These are phyloP conservation scores for Carcina quercana DNA, from an alignment of 2,888 invertebrate species.

Conservation along the genomic window DNA sequence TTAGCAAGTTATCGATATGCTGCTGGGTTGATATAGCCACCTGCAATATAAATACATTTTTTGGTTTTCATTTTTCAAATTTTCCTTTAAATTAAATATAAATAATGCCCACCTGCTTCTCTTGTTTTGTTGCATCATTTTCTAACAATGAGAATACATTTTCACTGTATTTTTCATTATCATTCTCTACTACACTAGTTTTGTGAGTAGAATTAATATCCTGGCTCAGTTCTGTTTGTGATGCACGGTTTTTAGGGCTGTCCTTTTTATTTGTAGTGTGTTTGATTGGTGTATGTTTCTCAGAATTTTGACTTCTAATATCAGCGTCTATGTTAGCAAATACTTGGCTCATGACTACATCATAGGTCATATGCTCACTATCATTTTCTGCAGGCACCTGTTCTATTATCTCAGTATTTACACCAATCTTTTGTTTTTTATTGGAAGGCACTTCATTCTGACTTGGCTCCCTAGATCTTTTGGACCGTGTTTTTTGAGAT, in stretches of 20 bases:
- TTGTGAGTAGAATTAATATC: constrained; percentile 30
- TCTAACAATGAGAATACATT: constrained; percentile 51
- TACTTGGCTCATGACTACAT: constrained; percentile 50
- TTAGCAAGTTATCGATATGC: constrained; percentile 32
- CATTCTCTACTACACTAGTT: constrained; percentile 12
- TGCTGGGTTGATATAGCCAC: constrained; percentile 16
- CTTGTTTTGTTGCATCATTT: too few relatives aligned
- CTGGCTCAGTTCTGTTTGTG: constrained; percentile 5
- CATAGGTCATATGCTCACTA: constrained; percentile 50
- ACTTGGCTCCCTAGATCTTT: constrained; percentile 35
- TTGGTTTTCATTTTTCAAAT: too few relatives aligned
- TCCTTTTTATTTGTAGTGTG: not conserved
- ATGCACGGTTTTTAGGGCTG: not conserved
- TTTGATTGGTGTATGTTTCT: constrained; percentile 4
- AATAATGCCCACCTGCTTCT: too few relatives aligned
- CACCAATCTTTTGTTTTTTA: constrained; percentile 38
- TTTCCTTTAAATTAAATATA: too few relatives aligned
- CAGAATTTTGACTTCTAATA: constrained; percentile 23
- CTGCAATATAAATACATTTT: too few relatives aligned
- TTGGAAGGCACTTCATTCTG: constrained; percentile 26
- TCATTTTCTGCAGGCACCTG: constrained; percentile 22
- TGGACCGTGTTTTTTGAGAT: constrained; percentile 32
- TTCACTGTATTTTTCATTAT: constrained; percentile 47
- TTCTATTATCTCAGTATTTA: constrained; percentile 10
- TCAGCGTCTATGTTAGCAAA: constrained; percentile 62